Evolutionary conservation across 2,797 vertebrate genomes (phyloP), one percentile per base, ranked within the genome.

Genomic region (Eulemur rubriventer): DNA sequence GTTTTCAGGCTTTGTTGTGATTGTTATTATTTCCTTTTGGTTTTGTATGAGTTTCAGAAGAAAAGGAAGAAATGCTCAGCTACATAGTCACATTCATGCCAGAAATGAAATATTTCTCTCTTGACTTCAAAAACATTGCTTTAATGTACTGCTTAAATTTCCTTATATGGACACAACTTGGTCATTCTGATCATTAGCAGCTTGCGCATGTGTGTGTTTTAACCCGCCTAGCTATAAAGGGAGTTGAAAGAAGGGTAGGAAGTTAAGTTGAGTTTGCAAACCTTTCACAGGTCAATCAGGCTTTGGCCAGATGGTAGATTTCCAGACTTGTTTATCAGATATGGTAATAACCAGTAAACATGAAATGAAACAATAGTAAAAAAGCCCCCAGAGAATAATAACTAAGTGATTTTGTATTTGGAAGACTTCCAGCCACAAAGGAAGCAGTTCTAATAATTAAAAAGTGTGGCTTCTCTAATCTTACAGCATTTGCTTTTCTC

Each of bases 261-360:
- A 43, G 26, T 43, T 63, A 67, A 70, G n/a, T 11, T 59, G 69
- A 89, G 24, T 46, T 90, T 57, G 33, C 55, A 87, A 92, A 55
- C 20, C 7, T 38, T 63, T 73, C 41, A 59, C 16, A 82, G 76
- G n/a, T 89, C 28, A 43, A 28, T 73, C 75, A 67, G 35, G 57
- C 35, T 96, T 95, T 78, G 72, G 57, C 35, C 70, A 90, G 75
- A 72, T 95, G 75, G 63, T 90, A n/a, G 63, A 30, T 82, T 92
- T 95, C 96, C 83, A 90, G 83, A 70, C 8, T 79, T 89, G 67
- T 46, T 18, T 9, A 80, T 78, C 57, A 93, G 81, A 79, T 41
- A 72, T 8, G 35, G 22, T 73, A 73, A 65, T 92, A 86, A 94
- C 69, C n/a, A 73, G 6, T 59, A 92, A 94, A 63, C 7, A 72